Base-by-base conservation (phyloP, 1,140 invertebrate species). In the Pectinophora gossypiella region DNA sequence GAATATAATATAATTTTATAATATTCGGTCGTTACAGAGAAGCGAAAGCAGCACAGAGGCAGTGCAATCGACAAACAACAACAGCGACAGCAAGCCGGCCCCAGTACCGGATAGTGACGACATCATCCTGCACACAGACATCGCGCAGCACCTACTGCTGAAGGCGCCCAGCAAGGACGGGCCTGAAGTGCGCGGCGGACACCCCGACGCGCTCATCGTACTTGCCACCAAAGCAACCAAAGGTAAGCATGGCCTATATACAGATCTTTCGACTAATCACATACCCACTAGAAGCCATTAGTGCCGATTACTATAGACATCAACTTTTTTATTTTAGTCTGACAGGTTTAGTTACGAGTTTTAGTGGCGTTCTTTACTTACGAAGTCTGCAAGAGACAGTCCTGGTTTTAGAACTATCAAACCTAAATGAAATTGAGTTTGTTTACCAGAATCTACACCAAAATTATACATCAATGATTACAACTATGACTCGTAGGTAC, bases 191-290 rank as follows among this genome's bases (percentile, higher is more conserved):
- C 90, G 96, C 47, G 97, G 97, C 6, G 97, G 97, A 23, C 91
- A 95, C 62, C 92, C 96, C 0, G 96, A 98, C 85, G 96, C 96
- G 1, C 90, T 99, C 19, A 93, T 99, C 53, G 95, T 98, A 51
- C 94, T 97, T 75, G 97, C 97, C 15, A 97, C 97, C 44, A 96
- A 96, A 87, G 94, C 95, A 48, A 95, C 94, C 71, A 97, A 96
- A 91, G 94, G 95, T 90, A 72, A 36, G 19, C 18, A 42, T 19
- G n/a, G n/a, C n/a, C n/a, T n/a, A n/a, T n/a, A n/a, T n/a, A n/a
- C n/a, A n/a, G n/a, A n/a, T n/a, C n/a, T 50, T 13, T 47, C 18
- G 42, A 22, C 23, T 52, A 19, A 27, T 20, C 4, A 27, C 1
- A n/a, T n/a, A n/a, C n/a, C n/a, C n/a, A n/a, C n/a, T n/a, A n/a